A percentile compares a stretch with the other conserved stretches of the same genome.
Conservation (phyloP, 2,888 invertebrate species). For the Leuctra nigra region DNA sequence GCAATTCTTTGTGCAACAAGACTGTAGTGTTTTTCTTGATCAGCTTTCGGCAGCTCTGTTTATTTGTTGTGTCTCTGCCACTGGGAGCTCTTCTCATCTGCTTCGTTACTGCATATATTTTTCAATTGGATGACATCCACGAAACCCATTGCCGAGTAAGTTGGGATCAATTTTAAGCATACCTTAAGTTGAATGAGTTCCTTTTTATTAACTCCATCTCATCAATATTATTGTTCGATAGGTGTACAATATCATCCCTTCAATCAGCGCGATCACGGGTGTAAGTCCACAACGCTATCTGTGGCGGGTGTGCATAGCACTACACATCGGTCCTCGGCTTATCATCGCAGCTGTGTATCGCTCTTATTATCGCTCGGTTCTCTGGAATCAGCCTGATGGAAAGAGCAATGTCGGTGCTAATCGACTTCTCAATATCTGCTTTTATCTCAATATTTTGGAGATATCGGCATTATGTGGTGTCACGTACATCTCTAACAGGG, state of each 20-base stretch:
- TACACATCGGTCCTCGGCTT: conserved; percentile 86
- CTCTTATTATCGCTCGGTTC: conserved; percentile 68
- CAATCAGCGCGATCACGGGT: conserved; percentile 92
- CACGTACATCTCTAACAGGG: conserved; percentile 88
- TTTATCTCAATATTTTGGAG: conserved; percentile 79
- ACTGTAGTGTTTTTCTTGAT: conserved; percentile 35
- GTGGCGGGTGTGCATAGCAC: conserved; percentile 87
- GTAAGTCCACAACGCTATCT: conserved; percentile 87
- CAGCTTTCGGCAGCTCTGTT: conserved; percentile 73
- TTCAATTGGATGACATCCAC: conserved; percentile 89
- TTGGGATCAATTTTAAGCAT: conserved; percentile 33
- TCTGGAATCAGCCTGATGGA: conserved; percentile 37
- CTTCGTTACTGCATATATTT: conserved; percentile 82
- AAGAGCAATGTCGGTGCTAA: conserved; percentile 38
- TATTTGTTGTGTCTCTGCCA: conserved; percentile 78
- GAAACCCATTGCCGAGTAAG: conserved; percentile 92
- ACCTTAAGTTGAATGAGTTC: too few species aligned
- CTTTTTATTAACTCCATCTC: too few species aligned
- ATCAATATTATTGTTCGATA: too few species aligned
- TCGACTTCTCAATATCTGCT: conserved; percentile 61
- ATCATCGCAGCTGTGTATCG: conserved; percentile 82
- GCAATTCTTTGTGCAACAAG: conserved; percentile 28
- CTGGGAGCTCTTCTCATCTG: conserved; percentile 78
- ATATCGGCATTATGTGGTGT: conserved; percentile 82
- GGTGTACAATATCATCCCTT: conserved; percentile 92